phyloP scores from a whole-genome alignment of 1,140 invertebrate genomes.

The Scaptomyza pallida region DNA sequence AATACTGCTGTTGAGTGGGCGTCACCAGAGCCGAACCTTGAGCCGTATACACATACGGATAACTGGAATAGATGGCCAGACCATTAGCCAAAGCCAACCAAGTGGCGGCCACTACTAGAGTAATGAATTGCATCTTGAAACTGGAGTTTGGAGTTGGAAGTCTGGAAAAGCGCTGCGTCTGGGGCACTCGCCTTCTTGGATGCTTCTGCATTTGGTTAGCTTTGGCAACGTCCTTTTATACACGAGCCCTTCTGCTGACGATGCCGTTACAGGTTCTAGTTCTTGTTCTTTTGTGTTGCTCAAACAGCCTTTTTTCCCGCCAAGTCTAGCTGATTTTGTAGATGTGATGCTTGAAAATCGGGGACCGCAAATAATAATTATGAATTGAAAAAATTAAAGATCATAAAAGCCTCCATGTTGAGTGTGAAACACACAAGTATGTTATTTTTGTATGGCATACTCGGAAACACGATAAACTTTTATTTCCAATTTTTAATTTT shows the following conservation, averaged over 20 bases:
- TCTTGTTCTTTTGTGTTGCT: conserved; percentile 19
- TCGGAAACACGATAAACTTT: too few species aligned
- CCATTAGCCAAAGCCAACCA: conserved; percentile 53
- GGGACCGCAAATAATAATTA: too few species aligned
- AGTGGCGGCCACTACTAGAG: conserved; percentile 41
- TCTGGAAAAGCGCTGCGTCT: conserved; percentile 15
- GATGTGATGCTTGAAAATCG: too few species aligned
- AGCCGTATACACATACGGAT: conserved; percentile 65
- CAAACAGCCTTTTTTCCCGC: neutral
- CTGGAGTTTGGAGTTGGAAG: neutral
- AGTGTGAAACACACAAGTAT: too few species aligned
- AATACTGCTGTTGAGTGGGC: conserved; percentile 85
- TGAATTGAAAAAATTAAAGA: too few species aligned
- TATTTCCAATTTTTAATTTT: too few species aligned
- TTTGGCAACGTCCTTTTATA: conserved; percentile 38
- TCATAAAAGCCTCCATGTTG: too few species aligned
- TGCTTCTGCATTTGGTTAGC: conserved; percentile 20
- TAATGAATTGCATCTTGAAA: conserved; percentile 56
- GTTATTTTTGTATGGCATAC: too few species aligned
- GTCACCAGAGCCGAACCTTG: conserved; percentile 65
- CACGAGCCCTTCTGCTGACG: neutral
- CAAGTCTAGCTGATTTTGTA: too few species aligned
- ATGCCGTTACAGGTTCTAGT: conserved; percentile 30
- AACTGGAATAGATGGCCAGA: conserved; percentile 53
- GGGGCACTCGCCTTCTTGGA: conserved; percentile 25